Base-by-base conservation (phyloP, 2,888 invertebrate species). In the Caenorhabditis zanzibari region DNA sequence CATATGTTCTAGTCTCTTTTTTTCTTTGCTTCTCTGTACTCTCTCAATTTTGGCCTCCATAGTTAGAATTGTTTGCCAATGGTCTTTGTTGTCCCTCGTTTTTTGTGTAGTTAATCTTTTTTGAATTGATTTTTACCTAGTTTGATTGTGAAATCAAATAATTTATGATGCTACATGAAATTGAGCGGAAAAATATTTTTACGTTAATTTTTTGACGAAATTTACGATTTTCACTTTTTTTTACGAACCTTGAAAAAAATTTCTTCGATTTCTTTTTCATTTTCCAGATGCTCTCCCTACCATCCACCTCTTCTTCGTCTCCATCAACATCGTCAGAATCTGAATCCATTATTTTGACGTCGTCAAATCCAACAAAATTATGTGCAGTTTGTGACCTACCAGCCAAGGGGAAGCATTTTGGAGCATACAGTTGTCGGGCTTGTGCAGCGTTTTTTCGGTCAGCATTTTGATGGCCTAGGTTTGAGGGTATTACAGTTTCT, bases 361-460 rank as follows among this genome's bases (percentile, higher is more conserved):
- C 28, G 14, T 22, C 59, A 35, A 16, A 2, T n/a, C 2, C 38
- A 3, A 19, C 47, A 9, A 49, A 66, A 49, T 28, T 28, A 22
- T 84, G 84, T 22, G 76, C 59, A 2, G 69, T 84, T 22, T 84
- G 84, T 63, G 81, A 58, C 16, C 63, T 73, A 16, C 54, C 59
- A 0, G 81, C 72, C 12, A 73, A 75, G n/a, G 81, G 84, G 10
- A 58, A 74, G 24, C 72, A 73, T 26, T 73, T 61, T 38, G 72
- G 72, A 73, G 72, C 52, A 35, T 19, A 26, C 16, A 47, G 81
- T 22, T 84, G 84, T n/a, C 32, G 84, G 12, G 84, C 84, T 0
- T 84, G 84, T 63, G 84, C 84, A 5, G 84, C 84, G 0, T 84
- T 84, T 38, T 84, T 84, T 61, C 59, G 84, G 84, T 73, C 32